phyloP scores from a whole-genome alignment of 2,888 invertebrate genomes.

The Limnephilus rhombicus region DNA sequence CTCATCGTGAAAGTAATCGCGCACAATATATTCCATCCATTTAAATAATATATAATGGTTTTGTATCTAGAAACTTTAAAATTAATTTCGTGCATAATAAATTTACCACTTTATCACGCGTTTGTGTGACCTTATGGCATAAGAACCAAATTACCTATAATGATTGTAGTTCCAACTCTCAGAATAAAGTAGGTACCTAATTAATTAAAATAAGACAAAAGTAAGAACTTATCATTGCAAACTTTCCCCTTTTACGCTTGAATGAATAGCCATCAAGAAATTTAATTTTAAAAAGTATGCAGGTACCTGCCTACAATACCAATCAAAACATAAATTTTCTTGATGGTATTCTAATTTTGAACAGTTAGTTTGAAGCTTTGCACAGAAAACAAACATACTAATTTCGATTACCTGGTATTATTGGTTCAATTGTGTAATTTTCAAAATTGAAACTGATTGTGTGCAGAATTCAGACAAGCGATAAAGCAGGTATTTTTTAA shows the following conservation, averaged over 20 bases:
- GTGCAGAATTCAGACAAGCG: no score
- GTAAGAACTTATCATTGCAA: no score
- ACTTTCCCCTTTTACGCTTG: no score
- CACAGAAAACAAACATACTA: neutral
- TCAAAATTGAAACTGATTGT: no score
- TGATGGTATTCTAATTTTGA: no score
- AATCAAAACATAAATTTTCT: no score
- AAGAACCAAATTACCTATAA: neutral
- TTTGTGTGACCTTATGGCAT: neutral
- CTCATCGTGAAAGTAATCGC: neutral
- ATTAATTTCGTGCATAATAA: neutral
- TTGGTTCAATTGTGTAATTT: no score
- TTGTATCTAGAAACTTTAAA: slow-evolving; percentile 12
- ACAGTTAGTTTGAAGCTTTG: neutral
- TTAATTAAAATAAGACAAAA: neutral
- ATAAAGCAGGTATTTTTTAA: no score
- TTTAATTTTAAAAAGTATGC: no score
- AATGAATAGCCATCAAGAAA: no score
- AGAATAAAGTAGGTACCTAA: neutral
- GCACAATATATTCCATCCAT: slow-evolving; percentile 35
- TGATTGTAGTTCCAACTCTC: neutral
- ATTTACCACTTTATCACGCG: neutral
- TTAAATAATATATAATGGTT: slow-evolving; percentile 14
- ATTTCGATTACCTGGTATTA: no score
- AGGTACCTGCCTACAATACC: no score